These are phyloP conservation scores for Egretta garzetta DNA, from an alignment of 2,113 vertebrate genomes.

Conservation along the genomic window DNA sequence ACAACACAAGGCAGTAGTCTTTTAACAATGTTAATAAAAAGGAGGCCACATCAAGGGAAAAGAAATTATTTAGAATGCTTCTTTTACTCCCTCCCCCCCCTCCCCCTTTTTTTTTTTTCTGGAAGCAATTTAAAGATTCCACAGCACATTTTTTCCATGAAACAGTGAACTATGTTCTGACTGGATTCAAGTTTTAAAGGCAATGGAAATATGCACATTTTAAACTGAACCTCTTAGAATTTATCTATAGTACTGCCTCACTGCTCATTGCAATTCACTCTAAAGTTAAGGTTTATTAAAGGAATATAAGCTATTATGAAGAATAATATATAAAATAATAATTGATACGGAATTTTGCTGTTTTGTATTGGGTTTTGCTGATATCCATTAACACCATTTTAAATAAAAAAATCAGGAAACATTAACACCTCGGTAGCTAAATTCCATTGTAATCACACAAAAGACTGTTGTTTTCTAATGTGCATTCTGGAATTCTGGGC, in stretches of 20 bases:
- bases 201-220: not conserved
- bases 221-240: not conserved
- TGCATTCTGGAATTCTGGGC: not conserved
- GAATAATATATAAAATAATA: not conserved
- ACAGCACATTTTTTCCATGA: not conserved
- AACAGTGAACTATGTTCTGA: not conserved
- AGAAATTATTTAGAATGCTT: not conserved
- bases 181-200: not conserved
- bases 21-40: not conserved
- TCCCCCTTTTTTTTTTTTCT: accelerated
- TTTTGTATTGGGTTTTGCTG: not conserved
- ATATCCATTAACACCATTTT: not conserved
- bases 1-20: not conserved
- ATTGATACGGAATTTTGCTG: not conserved
- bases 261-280: not conserved
- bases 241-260: accelerated
- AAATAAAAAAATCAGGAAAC: not conserved
- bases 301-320: not conserved
- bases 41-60: not conserved
- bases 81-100: accelerated
- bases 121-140: not conserved
- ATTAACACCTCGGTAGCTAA: not conserved
- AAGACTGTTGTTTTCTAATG: not conserved
- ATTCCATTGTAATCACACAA: not conserved
- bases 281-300: not conserved